These are phyloP conservation scores for Busseola fusca DNA, from an alignment of 2,888 invertebrate genomes.

Conservation along the genomic window DNA sequence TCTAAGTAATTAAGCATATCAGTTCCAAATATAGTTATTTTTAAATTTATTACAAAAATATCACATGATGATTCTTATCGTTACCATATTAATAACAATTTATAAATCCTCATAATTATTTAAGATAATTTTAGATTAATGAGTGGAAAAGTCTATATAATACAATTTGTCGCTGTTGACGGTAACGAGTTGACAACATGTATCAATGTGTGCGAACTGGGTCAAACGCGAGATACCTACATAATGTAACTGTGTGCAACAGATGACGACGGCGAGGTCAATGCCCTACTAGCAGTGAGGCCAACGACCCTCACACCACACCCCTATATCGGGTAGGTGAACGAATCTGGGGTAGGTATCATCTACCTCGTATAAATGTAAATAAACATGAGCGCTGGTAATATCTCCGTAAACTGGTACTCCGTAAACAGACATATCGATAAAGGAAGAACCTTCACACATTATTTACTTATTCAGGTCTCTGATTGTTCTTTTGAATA, in stretches of 20 bases:
- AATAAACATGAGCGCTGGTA: conserved; percentile 50
- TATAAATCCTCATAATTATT: conserved; percentile 34
- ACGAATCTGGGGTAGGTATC: conserved; percentile 65
- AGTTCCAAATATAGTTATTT: conserved; percentile 35
- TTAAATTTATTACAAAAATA: conserved; percentile 28
- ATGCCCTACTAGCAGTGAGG: conserved; percentile 71
- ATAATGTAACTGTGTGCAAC: conserved; percentile 73
- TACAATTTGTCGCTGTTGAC: conserved; percentile 57
- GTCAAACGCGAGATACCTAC: conserved; percentile 73
- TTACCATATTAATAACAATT: conserved; percentile 39
- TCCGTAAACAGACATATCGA: conserved; percentile 24
- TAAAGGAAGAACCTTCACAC: conserved; percentile 53
- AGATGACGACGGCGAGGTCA: conserved; percentile 77
- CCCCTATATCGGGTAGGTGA: conserved; percentile 68
- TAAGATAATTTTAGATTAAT: conserved; percentile 54
- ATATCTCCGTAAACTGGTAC: conserved; percentile 37
- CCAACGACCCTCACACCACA: conserved; percentile 71
- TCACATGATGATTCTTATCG: conserved; percentile 43
- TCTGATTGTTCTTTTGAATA: conserved; percentile 35
- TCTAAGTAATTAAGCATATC: conserved; percentile 27
- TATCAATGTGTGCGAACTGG: conserved; percentile 73
- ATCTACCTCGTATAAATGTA: conserved; percentile 48
- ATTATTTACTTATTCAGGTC: conserved; percentile 30
- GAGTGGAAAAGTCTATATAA: conserved; percentile 69
- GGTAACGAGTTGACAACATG: conserved; percentile 55